Base-by-base conservation (phyloP, 2,888 invertebrate species). In the Tetramorium bicarinatum region DNA sequence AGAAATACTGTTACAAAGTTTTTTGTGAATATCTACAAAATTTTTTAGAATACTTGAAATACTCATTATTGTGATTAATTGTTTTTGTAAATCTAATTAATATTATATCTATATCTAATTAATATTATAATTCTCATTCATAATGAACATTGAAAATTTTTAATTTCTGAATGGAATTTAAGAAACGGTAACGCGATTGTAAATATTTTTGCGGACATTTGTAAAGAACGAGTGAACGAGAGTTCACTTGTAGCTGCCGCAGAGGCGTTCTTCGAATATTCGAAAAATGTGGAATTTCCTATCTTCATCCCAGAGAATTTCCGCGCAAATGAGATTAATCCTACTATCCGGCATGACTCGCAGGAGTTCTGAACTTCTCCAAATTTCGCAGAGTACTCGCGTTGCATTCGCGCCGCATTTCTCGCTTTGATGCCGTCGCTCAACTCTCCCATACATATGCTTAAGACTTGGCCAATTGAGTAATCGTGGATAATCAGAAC, bases 271-370 rank as follows among this genome's bases (percentile, higher is more conserved):
- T 47, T 75, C 11, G 21, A 47, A 3, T 38, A 2, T 9, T 52
- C 8, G 8, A 52, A 67, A 76, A 76, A 54, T 66, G 2, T 38
- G 18, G 21, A 52, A 52, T 67, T n/a, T 52, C 8, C 67, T n/a
- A 47, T 81, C 59, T 56, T 54, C 47, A 66, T 49, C 84, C 84
- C 77, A 86, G 88, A 87, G 90, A 91, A 85, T 84, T 87, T 64
- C 81, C 83, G 77, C 44, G 34, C 21, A 56, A 79, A 79, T 59
- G 21, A 38, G 34, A 79, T 79, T 71, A 71, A 71, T 71, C 44
- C n/a, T 18, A 29, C 6, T 13, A 71, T 21, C 25, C 29, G 15
- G 11, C 54, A 56, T 69, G 54, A 44, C 29, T 77, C 21, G 15
- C 44, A 6, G 34, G 41, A 71, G 13, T 56, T 79, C 44, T 56